A percentile compares a stretch with the other conserved stretches of the same genome.
Conservation (phyloP, 2,797 vertebrate genomes). For the Diplodus puntazzo region DNA sequence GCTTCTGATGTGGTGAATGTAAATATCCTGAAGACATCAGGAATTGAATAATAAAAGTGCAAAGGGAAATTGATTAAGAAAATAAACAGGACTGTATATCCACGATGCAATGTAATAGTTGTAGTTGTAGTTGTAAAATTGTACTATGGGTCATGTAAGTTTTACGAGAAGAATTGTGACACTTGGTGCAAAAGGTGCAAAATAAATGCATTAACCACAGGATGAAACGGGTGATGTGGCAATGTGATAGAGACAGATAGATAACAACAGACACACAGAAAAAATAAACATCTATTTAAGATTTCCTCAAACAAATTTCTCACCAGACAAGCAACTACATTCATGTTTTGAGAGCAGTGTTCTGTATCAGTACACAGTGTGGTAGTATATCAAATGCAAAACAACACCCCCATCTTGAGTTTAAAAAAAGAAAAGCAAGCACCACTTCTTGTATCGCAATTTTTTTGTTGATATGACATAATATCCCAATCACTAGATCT, state of each 20-base stretch:
- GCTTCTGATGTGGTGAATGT: neutral
- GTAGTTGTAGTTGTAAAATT: too few species aligned
- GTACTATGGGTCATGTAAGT: neutral
- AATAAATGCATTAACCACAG: neutral
- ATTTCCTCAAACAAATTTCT: neutral
- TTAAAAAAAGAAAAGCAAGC: slow-evolving; percentile 38
- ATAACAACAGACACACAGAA: neutral
- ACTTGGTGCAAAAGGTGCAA: neutral
- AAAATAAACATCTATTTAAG: neutral
- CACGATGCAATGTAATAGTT: neutral
- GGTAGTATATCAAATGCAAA: slow-evolving; percentile 4
- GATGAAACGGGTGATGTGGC: neutral
- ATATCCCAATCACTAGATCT: neutral
- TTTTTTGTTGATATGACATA: neutral
- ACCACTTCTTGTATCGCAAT: neutral
- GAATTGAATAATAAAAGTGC: neutral
- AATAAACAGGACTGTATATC: neutral
- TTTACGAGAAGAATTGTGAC: neutral
- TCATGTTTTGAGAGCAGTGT: neutral
- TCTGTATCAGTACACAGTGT: neutral
- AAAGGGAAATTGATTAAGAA: neutral
- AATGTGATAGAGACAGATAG: neutral
- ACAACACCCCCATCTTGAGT: slow-evolving; percentile 65
- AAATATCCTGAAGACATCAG: neutral
- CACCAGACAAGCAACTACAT: neutral